Base-by-base conservation (phyloP, 2,797 vertebrate species). In the Myripristis jacobus region DNA sequence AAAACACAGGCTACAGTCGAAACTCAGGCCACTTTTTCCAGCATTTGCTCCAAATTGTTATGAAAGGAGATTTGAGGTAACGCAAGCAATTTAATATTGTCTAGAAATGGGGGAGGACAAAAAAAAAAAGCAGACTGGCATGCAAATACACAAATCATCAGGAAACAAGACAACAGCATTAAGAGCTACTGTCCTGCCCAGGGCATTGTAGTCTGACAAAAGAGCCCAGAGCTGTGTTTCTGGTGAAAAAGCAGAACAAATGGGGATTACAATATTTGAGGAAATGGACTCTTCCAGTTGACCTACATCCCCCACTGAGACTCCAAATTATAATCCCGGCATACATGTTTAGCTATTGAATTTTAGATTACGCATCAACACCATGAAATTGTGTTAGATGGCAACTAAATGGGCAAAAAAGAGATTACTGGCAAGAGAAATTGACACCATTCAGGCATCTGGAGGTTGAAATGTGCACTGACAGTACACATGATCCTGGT, bases 231-330 rank as follows among this genome's bases (percentile, higher is more conserved):
- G 83, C 85, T 75, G 77, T 38, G 79, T 70, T 83, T 80, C 78
- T 83, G 77, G 51, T 79, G 73, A 7, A 81, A 90, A 89, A 88
- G 86, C 88, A 88, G 85, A 91, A 92, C 87, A 87, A 89, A 91
- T 88, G 83, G 71, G 88, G 87, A 91, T 92, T 92, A 91, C 81
- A 90, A 88, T 88, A 88, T 91, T 82, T 91, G 85, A 90, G 84
- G 84, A 88, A 90, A 89, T 73, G 43, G 79, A 87, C 85, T 87
- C 90, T 91, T 91, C 89, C 81, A 85, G 80, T 47, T 93, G 90
- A 92, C 87, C 87, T 87, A 88, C 87, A 92, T 92, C 87, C 70
- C 83, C 80, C 80, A 75, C 80, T 85, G 82, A 87, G 82, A 78
- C 71, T 82, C 77, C 21, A 85, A 85, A 86, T 88, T 90, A 88